These are phyloP conservation scores for Emydocephalus ijimae DNA, from an alignment of 2,113 vertebrate genomes.

Conservation along the genomic window DNA sequence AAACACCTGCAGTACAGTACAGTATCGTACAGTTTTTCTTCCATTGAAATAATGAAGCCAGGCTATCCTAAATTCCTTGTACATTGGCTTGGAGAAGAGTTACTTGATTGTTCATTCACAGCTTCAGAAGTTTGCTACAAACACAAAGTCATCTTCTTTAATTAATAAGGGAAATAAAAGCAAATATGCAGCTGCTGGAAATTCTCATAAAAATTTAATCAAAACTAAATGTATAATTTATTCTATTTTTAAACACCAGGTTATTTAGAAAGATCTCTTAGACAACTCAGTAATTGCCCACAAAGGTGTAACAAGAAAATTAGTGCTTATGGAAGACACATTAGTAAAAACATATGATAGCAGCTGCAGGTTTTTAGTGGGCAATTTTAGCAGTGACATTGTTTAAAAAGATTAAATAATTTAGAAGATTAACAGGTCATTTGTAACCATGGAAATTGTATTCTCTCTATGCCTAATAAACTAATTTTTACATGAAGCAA, in stretches of 20 bases:
- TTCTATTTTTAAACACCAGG: not conserved
- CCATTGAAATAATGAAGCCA: not conserved
- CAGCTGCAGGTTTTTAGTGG: slow-evolving; percentile 40
- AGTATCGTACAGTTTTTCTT: not conserved
- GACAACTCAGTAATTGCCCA: not conserved
- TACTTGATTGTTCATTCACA: not conserved
- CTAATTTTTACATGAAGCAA: slow-evolving; percentile 65
- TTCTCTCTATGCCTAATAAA: slow-evolving; percentile 64
- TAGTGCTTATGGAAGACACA: slow-evolving; percentile 20
- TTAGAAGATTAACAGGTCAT: slow-evolving; percentile 67
- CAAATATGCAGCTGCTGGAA: not conserved
- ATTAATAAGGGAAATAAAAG: slow-evolving; percentile 1
- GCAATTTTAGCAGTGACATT: slow-evolving; percentile 56
- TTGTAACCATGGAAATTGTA: slow-evolving; percentile 70
- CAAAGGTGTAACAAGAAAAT: slow-evolving; percentile 23
- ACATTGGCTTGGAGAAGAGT: not conserved
- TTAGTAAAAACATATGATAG: slow-evolving; percentile 25
- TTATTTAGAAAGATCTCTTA: not conserved
- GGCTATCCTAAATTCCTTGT: not conserved
- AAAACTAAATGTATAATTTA: not conserved
- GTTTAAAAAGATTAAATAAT: slow-evolving; percentile 62
- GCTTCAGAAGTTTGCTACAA: not conserved
- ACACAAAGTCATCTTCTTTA: not conserved
- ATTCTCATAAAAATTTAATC: slow-evolving; percentile 11
- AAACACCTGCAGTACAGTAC: not conserved